These are phyloP conservation scores for Pterocles burchelli DNA, from an alignment of 2,113 vertebrate species.

Conservation along the genomic window DNA sequence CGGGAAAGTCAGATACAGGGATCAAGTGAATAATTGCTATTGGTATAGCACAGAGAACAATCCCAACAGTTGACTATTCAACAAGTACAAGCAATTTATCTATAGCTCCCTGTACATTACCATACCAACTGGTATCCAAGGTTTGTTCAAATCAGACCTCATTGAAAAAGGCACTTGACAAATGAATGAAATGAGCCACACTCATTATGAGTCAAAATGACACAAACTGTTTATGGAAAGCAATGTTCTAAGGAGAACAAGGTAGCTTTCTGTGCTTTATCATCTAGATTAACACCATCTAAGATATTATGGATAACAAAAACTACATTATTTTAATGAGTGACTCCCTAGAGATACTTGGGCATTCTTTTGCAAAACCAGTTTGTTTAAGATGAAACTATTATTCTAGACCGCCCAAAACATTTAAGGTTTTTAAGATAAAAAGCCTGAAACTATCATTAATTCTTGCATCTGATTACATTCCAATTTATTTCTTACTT, in stretches of 20 bases:
- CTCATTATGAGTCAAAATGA: background rate
- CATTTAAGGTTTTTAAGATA: background rate
- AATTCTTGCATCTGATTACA: constrained; percentile 58
- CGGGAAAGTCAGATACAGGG: background rate
- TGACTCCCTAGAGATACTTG: background rate
- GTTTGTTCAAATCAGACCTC: background rate
- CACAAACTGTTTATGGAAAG: background rate
- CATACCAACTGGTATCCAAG: background rate
- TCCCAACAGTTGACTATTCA: background rate
- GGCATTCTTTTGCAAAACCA: background rate
- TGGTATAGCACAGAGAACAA: background rate
- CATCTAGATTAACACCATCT: background rate
- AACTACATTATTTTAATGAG: background rate
- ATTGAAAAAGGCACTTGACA: background rate
- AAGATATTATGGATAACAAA: background rate
- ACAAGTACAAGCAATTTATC: background rate
- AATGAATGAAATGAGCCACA: background rate
- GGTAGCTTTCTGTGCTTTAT: background rate
- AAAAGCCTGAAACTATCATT: constrained; percentile 28
- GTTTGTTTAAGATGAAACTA: constrained; percentile 13
- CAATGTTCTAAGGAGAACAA: background rate
- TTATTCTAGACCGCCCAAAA: background rate
- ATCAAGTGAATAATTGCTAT: background rate
- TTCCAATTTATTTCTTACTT: constrained; percentile 59
- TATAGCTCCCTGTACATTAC: background rate